Base-by-base conservation (phyloP, 2,888 invertebrate species). In the Volucella inflata region DNA sequence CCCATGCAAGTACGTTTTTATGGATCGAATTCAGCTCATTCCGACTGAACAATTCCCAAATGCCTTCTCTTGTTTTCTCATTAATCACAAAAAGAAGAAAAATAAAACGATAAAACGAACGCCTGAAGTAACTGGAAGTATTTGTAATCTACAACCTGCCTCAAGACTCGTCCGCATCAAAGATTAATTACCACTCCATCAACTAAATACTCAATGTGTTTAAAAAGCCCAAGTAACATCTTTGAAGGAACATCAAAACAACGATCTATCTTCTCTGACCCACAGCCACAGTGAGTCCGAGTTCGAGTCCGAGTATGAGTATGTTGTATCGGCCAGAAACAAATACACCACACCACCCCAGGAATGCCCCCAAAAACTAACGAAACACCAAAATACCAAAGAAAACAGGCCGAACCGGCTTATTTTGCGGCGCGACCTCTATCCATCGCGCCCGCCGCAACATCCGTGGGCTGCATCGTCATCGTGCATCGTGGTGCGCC, bases 361-460 rank as follows among this genome's bases (percentile, higher is more conserved):
- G 72, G 71, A 76, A 85, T 85, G 81, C 81, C 81, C 30, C 81
- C 81, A 81, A 77, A 80, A 80, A 72, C 53, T 17, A 81, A 21
- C 21, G 21, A 30, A 30, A 0, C 30, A 30, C 4, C 30, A 6
- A 30, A 30, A 30, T 6, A 30, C 6, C 30, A 30, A 30, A 30
- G 30, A 46, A 85, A 81, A 85, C 85, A 81, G 60, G 77, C 60
- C 67, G 65, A 85, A 85, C 85, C 85, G 85, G 85, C 85, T 85
- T 85, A 80, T 70, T 80, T 64, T 51, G 68, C 67, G 76, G 72
- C 81, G 85, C 30, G 30, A 30, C 30, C 30, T 30, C 30, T 6
- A 85, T 81, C 85, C 77, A 68, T 77, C 76, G 72, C 60, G 72
- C 76, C 80, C 68, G 85, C 68, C 77, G 68, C 81, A 85, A 81